Conservation (phyloP, 2,113 vertebrate genomes). For the Esox niger region DNA sequence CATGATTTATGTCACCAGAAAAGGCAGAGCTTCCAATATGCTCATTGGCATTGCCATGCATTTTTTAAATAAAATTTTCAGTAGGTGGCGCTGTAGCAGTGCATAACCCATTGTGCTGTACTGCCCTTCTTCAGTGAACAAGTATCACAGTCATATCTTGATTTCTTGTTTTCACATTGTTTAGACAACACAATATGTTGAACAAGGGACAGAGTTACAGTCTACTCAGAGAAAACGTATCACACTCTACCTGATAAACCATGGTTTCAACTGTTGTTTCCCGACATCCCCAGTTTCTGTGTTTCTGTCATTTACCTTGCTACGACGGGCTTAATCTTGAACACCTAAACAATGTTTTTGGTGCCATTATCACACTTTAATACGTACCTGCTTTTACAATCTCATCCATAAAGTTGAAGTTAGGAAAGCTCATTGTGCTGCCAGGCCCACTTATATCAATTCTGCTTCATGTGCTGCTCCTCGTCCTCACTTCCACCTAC, state of each 20-base stretch:
- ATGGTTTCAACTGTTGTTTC: not conserved
- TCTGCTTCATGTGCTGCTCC: conserved; percentile 55
- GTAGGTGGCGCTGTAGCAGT: too few relatives aligned
- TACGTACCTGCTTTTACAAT: conserved; percentile 40
- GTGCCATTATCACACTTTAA: conserved; percentile 57
- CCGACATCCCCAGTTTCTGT: not conserved
- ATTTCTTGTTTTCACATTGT: too few relatives aligned
- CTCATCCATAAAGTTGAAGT: conserved; percentile 46
- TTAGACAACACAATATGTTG: too few relatives aligned
- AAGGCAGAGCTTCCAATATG: too few relatives aligned
- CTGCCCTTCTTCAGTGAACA: too few relatives aligned
- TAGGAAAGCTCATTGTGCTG: conserved; percentile 54
- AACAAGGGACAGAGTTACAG: too few relatives aligned
- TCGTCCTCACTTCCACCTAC: conserved; percentile 53
- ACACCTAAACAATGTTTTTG: conserved; percentile 43
- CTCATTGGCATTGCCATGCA: too few relatives aligned
- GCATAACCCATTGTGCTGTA: too few relatives aligned
- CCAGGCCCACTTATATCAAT: conserved; percentile 59
- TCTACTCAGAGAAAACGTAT: too few relatives aligned
- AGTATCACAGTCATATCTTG: too few relatives aligned
- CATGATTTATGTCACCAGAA: too few relatives aligned
- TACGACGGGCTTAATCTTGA: conserved; percentile 6
- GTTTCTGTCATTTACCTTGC: conserved; percentile 1
- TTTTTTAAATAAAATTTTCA: too few relatives aligned
- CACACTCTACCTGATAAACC: not conserved